Evolutionary conservation across 1,140 invertebrate genomes (phyloP).

Genomic region (Tenebrio molitor): DNA sequence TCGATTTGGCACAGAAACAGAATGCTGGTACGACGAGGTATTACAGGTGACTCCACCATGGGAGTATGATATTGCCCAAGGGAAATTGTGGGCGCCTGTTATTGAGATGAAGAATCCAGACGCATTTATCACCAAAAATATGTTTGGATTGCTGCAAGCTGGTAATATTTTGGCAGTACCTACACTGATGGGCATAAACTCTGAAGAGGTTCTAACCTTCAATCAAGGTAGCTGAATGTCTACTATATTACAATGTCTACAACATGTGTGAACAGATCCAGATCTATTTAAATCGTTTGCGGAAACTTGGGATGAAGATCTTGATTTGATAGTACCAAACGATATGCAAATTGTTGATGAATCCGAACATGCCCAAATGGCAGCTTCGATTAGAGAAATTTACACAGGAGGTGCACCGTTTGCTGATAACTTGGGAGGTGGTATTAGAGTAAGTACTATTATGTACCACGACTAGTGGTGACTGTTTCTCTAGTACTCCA

Average conservation of each 20-base stretch:
- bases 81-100: conserved; percentile 23
- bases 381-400: not conserved
- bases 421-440: conserved; percentile 9
- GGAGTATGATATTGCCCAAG: not conserved
- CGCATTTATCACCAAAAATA: no score
- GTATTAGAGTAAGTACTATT: conserved; percentile 16
- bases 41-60: no score
- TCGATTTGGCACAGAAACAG: no score
- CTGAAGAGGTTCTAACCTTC: conserved; percentile 8
- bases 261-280: no score
- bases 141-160: not conserved
- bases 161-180: conserved; percentile 1
- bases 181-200: no score
- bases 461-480: no score
- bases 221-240: no score
- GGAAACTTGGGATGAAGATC: not conserved
- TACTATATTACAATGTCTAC: no score
- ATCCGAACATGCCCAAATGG: not conserved
- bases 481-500: conserved; percentile 10
- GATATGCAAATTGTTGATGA: conserved; percentile 11
- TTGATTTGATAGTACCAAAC: not conserved
- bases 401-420: conserved; percentile 20
- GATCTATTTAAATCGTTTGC: not conserved
- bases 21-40: no score
- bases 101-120: conserved; percentile 11